Evolutionary conservation across 2,888 invertebrate species (phyloP).

Genomic region (Dromius quadrimaculatus): DNA sequence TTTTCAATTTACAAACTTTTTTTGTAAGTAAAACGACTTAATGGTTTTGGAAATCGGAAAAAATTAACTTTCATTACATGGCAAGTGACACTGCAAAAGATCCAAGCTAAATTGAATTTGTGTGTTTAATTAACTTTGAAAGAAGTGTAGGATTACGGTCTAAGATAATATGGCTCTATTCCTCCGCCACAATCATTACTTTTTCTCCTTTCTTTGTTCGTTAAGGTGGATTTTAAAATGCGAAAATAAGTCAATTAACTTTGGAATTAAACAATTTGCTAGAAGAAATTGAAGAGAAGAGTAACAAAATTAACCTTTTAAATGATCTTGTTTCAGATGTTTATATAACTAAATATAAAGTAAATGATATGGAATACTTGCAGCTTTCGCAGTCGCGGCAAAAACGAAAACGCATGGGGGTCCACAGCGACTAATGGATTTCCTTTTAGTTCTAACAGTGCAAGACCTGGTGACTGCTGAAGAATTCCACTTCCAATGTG

Average conservation of each 20-base stretch:
- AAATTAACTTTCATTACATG: constrained; percentile 29
- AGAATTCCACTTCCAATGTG: constrained; percentile 79
- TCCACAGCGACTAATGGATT: constrained; percentile 83
- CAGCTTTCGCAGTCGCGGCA: constrained; percentile 84
- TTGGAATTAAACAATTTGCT: no score
- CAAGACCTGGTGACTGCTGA: constrained; percentile 76
- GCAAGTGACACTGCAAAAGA: neutral
- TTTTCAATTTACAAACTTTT: no score
- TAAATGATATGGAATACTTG: constrained; percentile 69
- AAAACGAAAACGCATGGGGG: constrained; percentile 78
- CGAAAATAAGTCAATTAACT: neutral
- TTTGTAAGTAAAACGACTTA: no score
- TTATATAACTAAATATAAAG: no score
- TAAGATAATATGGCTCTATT: neutral
- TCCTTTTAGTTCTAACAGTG: constrained; percentile 84
- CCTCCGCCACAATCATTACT: neutral
- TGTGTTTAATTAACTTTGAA: constrained; percentile 29
- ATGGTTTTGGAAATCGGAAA: neutral
- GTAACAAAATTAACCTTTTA: no score
- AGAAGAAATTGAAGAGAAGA: no score
- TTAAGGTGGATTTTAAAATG: neutral
- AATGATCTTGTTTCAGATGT: no score
- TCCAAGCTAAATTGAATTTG: constrained; percentile 22
- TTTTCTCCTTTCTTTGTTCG: neutral
- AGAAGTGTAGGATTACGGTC: constrained; percentile 9